Percentiles rank a stretch among this genome's conserved stretches.
Evolutionary conservation across 2,797 vertebrate species (phyloP).

Genomic region (Pseudomugil gertrudae): DNA sequence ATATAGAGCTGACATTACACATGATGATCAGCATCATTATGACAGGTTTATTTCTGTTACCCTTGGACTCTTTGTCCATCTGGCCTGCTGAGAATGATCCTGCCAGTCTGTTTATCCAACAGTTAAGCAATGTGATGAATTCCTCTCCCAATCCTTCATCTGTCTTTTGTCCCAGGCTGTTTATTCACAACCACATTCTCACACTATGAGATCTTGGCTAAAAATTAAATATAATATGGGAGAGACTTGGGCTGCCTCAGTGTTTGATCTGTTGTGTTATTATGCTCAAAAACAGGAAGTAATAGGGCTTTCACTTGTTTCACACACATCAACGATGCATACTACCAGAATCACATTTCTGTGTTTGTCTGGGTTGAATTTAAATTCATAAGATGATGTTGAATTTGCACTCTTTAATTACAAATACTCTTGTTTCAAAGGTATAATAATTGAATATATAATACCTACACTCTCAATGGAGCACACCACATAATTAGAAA

Average conservation of each 20-base stretch:
- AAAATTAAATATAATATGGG: slow-evolving; percentile 36
- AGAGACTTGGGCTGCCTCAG: slow-evolving; percentile 1
- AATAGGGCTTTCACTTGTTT: neutral
- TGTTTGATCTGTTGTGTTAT: slow-evolving; percentile 15
- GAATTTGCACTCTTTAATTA: neutral
- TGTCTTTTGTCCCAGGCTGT: slow-evolving; percentile 48
- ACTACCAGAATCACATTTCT: neutral
- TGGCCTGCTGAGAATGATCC: slow-evolving; percentile 10
- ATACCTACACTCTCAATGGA: slow-evolving; percentile 5
- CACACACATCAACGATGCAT: neutral
- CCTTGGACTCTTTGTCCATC: slow-evolving; percentile 24
- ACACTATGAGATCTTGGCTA: slow-evolving; percentile 46
- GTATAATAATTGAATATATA: neutral
- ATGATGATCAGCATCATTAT: slow-evolving; percentile 3
- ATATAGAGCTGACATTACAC: slow-evolving; percentile 14
- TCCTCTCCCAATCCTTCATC: slow-evolving; percentile 55
- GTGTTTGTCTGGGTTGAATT: neutral
- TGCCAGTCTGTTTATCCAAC: slow-evolving; percentile 27
- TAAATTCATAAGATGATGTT: neutral
- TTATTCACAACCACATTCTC: slow-evolving; percentile 52
- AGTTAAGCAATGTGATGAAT: slow-evolving; percentile 36
- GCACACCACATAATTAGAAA: neutral
- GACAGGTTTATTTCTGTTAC: slow-evolving; percentile 34
- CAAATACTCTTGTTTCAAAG: neutral
- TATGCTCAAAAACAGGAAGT: slow-evolving; percentile 16